A percentile compares a stretch with the other conserved stretches of the same genome.
These are phyloP conservation scores for Leptinotarsa tumamoca DNA, from an alignment of 2,888 invertebrate genomes.

Conservation along the genomic window DNA sequence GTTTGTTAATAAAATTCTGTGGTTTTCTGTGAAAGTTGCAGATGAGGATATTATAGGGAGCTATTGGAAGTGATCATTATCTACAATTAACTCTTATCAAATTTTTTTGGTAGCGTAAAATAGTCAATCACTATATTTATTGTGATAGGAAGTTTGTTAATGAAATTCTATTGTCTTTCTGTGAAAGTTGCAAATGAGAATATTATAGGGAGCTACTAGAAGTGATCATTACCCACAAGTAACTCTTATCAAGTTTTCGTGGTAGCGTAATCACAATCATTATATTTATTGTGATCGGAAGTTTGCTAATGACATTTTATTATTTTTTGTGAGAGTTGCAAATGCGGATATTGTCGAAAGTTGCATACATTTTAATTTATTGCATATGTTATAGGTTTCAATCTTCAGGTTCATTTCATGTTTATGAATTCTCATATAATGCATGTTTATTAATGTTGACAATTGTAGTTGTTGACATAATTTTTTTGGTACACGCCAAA, in stretches of 20 bases:
- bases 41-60: neutral
- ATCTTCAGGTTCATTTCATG: no score
- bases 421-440: no score
- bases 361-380: no score
- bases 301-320: neutral
- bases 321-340: neutral
- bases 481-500: no score
- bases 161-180: neutral
- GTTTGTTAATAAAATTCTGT: neutral
- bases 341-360: neutral
- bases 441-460: no score
- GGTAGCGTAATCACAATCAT: no score
- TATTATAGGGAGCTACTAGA: neutral
- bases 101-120: no score
- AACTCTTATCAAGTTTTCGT: neutral
- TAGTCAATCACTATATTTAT: neutral
- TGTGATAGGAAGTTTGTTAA: neutral
- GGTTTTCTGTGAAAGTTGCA: neutral
- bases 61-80: neutral
- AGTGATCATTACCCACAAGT: neutral
- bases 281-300: neutral
- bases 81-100: no score
- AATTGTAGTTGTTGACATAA: no score
- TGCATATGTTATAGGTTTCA: no score
- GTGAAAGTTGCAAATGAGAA: neutral